Percentiles rank a stretch among this genome's conserved stretches.
Evolutionary conservation across 1,140 invertebrate species (phyloP).

Genomic region (Popillia japonica): DNA sequence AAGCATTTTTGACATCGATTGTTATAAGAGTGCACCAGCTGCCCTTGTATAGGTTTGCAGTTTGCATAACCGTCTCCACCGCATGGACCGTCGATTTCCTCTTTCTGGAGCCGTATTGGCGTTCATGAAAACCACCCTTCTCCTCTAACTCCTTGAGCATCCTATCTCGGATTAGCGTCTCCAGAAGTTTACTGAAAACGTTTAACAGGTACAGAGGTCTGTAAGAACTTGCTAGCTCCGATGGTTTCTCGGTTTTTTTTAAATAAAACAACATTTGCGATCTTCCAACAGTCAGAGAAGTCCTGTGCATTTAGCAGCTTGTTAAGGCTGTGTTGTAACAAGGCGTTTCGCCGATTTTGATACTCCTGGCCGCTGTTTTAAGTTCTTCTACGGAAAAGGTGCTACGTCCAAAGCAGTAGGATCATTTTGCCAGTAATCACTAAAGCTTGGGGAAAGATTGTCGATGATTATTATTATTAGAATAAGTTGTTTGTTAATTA

Average conservation of each 20-base stretch:
- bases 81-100: constrained; percentile 30
- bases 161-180: constrained; percentile 25
- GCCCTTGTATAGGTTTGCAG: background rate
- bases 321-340: too few species aligned
- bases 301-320: background rate
- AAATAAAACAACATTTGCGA: constrained; percentile 14
- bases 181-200: background rate
- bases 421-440: too few species aligned
- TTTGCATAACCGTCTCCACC: constrained; percentile 18
- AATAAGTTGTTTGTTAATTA: too few species aligned
- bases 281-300: constrained; percentile 13
- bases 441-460: too few species aligned
- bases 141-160: background rate
- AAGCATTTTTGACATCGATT: constrained; percentile 46
- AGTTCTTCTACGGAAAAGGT: too few species aligned
- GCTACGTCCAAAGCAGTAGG: too few species aligned
- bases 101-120: constrained; percentile 35
- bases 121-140: background rate
- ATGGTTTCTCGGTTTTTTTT: constrained; percentile 32
- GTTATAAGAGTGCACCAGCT: constrained; percentile 40
- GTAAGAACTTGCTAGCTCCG: constrained; percentile 6
- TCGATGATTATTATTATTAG: too few species aligned
- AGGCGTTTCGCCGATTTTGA: too few species aligned
- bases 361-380: too few species aligned
- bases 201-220: constrained; percentile 32